Percentiles rank a stretch among this genome's conserved stretches.
phyloP scores from a whole-genome alignment of 2,888 invertebrate genomes.

The Cheilosia grossa region DNA sequence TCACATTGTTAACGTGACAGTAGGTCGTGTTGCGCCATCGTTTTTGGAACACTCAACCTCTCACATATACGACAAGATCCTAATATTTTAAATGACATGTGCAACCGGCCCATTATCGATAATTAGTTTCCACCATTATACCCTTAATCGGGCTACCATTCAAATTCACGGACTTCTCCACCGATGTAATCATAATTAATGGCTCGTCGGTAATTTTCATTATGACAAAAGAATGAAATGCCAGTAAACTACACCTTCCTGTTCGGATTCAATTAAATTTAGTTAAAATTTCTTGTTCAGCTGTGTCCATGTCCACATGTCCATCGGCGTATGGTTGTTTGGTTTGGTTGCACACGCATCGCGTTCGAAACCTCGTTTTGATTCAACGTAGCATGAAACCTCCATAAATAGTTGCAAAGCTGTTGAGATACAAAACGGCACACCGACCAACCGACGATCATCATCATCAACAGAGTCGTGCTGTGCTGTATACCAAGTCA shows the following conservation, averaged over 20 bases:
- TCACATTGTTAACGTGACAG: too few species aligned
- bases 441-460: constrained; percentile 11
- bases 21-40: too few species aligned
- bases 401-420: constrained; percentile 64
- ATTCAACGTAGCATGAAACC: constrained; percentile 65
- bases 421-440: constrained; percentile 34
- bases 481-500: constrained; percentile 9
- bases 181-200: constrained; percentile 37
- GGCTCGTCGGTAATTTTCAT: constrained; percentile 42
- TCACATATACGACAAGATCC: neutral
- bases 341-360: constrained; percentile 48
- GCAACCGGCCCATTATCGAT: constrained; percentile 55
- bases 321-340: constrained; percentile 28
- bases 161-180: constrained; percentile 22
- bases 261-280: constrained; percentile 57
- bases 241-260: constrained; percentile 63
- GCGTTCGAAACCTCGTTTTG: constrained; percentile 46
- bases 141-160: constrained; percentile 41
- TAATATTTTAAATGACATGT: constrained; percentile 1
- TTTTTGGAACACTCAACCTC: too few species aligned
- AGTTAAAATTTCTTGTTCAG: constrained; percentile 18
- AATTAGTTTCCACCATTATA: constrained; percentile 47
- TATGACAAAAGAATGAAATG: constrained; percentile 22
- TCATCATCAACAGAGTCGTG: constrained; percentile 37
- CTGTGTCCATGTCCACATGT: neutral